Evolutionary conservation across 2,888 invertebrate genomes (phyloP).

Genomic region (Mimas tiliae): DNA sequence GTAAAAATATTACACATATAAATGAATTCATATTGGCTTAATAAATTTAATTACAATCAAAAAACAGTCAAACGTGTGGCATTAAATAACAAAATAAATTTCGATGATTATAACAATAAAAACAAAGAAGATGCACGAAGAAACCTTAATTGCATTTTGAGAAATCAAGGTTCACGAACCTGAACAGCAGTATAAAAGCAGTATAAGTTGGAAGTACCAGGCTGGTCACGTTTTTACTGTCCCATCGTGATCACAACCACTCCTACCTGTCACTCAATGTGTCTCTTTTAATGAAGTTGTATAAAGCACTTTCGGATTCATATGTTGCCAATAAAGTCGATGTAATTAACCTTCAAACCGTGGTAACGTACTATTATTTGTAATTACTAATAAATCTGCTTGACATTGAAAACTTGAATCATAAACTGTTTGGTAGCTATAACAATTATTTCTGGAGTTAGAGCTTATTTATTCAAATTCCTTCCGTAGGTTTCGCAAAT

Average conservation of each 20-base stretch:
- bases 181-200: not conserved
- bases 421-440: not conserved
- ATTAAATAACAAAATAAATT: conserved; percentile 3
- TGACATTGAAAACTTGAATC: not conserved
- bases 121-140: not conserved
- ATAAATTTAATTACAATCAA: not conserved
- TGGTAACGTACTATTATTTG: not conserved
- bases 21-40: too few relatives aligned
- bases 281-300: conserved; percentile 33
- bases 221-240: conserved; percentile 20
- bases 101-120: not conserved
- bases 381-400: not conserved
- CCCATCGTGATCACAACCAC: conserved; percentile 28
- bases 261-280: conserved; percentile 28
- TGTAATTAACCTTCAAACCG: not conserved
- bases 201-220: not conserved
- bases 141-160: conserved; percentile 13
- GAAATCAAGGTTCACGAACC: conserved; percentile 11
- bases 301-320: conserved; percentile 9
- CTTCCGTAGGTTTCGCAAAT: not conserved
- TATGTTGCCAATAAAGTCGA: not conserved
- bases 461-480: not conserved
- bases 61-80: too few relatives aligned
- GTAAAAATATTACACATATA: too few relatives aligned
- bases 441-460: not conserved